These are phyloP conservation scores for Hemicordylus capensis DNA, from an alignment of 2,113 vertebrate genomes.

Conservation along the genomic window DNA sequence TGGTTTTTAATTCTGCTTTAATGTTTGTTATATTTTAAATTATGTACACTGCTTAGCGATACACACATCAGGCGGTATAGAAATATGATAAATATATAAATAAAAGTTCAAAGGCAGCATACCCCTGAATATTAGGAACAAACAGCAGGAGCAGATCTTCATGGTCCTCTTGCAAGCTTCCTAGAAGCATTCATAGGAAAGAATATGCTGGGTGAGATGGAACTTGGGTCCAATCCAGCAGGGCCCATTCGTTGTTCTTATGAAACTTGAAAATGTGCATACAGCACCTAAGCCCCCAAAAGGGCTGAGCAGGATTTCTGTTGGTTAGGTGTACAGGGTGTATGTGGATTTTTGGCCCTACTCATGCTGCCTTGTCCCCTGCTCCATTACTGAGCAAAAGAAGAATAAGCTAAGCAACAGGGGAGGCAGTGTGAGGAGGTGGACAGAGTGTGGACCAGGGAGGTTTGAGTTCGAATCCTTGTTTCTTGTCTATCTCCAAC, in stretches of 20 bases:
- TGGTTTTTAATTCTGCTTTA: too few relatives aligned
- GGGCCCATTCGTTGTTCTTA: background rate
- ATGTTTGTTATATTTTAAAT: too few relatives aligned
- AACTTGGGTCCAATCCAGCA: background rate
- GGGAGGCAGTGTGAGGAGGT: background rate
- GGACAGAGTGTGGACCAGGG: background rate
- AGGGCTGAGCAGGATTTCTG: background rate
- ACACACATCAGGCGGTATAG: too few relatives aligned
- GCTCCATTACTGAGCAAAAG: background rate
- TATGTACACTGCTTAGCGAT: too few relatives aligned
- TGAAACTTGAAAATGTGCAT: background rate
- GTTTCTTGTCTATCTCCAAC: too few relatives aligned
- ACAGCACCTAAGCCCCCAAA: background rate
- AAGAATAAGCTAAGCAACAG: too few relatives aligned
- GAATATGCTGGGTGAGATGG: background rate
- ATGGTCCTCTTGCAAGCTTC: background rate
- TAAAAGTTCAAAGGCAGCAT: background rate
- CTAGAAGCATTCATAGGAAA: background rate
- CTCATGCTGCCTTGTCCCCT: background rate
- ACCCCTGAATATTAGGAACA: background rate
- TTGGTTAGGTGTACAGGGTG: background rate
- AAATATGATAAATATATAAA: too few relatives aligned
- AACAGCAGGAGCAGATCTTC: background rate
- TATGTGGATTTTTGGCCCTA: too few relatives aligned
- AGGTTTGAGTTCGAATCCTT: background rate